Conservation (phyloP, 2,113 vertebrate genomes). For the Haplochromis burtoni region DNA sequence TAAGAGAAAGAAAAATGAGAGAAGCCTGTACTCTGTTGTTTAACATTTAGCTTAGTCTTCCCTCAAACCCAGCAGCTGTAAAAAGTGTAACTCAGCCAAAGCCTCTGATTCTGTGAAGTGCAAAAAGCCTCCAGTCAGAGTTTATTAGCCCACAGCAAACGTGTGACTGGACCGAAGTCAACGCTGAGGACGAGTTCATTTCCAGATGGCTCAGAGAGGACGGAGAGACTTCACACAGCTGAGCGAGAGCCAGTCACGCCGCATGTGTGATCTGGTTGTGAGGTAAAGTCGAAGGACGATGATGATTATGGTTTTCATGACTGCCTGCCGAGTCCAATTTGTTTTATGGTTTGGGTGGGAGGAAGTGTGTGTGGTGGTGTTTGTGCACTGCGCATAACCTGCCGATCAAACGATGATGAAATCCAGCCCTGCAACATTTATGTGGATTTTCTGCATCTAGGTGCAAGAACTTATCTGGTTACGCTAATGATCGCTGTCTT, state of each 20-base stretch:
- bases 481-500: background rate
- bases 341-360: background rate
- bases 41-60: background rate
- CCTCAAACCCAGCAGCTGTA: conserved; percentile 1
- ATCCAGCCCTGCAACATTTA: background rate
- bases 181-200: conserved; percentile 9
- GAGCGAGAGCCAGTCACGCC: background rate
- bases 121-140: conserved; percentile 30
- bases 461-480: background rate
- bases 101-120: conserved; percentile 8
- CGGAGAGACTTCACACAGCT: conserved; percentile 11
- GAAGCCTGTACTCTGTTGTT: background rate
- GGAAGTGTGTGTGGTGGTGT: background rate
- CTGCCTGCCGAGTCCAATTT: background rate
- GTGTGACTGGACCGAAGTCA: conserved; percentile 8
- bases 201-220: conserved; percentile 45
- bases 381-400: background rate
- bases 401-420: background rate
- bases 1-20: background rate
- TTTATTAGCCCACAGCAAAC: conserved; percentile 26
- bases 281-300: background rate
- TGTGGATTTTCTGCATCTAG: background rate
- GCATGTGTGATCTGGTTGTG: background rate
- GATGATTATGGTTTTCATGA: background rate
- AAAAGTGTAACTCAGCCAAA: conserved; percentile 19